phyloP scores from a whole-genome alignment of 2,113 vertebrate genomes.

The Saccopteryx leptura region DNA sequence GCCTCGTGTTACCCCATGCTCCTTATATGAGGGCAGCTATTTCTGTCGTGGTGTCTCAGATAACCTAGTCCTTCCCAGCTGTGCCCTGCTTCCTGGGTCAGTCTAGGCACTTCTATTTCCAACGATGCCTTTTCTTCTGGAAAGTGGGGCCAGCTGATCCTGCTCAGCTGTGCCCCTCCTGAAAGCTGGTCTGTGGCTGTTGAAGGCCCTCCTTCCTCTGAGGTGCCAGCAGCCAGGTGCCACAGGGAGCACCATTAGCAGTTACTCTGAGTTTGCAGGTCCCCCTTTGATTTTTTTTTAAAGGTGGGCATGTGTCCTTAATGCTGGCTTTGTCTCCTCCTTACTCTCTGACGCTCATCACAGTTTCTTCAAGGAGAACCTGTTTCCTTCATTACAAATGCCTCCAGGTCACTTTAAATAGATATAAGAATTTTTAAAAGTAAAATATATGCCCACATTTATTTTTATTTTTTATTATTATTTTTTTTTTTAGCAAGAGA shows the following conservation, averaged over 20 bases:
- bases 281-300: background rate
- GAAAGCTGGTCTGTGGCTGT: background rate
- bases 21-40: background rate
- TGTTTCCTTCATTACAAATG: background rate
- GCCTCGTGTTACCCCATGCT: rapidly evolving
- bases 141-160: rapidly evolving
- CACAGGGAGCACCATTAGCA: background rate
- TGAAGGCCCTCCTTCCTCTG: background rate
- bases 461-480: no score
- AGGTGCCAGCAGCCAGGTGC: rapidly evolving
- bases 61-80: background rate
- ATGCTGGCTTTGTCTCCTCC: background rate
- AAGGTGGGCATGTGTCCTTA: rapidly evolving
- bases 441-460: background rate
- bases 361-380: background rate
- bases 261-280: background rate
- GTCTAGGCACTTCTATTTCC: background rate
- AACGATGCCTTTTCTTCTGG: background rate
- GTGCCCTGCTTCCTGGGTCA: background rate
- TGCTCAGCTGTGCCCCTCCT: background rate
- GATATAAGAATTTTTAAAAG: background rate
- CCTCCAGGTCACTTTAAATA: background rate
- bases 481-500: no score
- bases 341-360: background rate
- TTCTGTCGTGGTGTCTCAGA: background rate